Percentiles rank a stretch among this genome's conserved stretches.
Evolutionary conservation across 2,888 invertebrate genomes (phyloP).

Genomic region (Notodonta dromedarius): DNA sequence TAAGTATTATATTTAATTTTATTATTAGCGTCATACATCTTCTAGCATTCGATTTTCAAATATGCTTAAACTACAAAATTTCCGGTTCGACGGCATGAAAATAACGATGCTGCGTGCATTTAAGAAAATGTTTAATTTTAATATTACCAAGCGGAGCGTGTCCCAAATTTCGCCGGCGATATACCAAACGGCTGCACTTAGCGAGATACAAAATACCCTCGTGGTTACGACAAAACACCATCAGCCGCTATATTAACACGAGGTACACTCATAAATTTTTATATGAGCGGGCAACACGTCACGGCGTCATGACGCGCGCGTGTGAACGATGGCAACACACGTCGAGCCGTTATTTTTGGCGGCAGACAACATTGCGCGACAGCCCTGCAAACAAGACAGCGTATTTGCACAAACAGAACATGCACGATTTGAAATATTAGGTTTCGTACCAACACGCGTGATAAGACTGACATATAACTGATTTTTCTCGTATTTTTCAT

Average conservation of each 20-base stretch:
- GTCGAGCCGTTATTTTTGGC: constrained; percentile 54
- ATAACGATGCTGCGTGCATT: neutral
- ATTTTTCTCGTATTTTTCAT: constrained; percentile 8
- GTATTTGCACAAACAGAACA: constrained; percentile 57
- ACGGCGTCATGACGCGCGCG: constrained; percentile 54
- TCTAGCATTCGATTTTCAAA: neutral
- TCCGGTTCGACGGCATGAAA: neutral
- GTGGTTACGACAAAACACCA: constrained; percentile 26
- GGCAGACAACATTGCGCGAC: constrained; percentile 66
- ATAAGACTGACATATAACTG: constrained; percentile 34
- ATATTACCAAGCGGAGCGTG: constrained; percentile 1
- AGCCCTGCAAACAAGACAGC: constrained; percentile 50
- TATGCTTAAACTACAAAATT: neutral
- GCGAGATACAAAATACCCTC: constrained; percentile 22
- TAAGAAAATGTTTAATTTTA: constrained; percentile 5
- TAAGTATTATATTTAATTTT: too few species aligned
- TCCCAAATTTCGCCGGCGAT: constrained; percentile 5
- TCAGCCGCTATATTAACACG: constrained; percentile 55
- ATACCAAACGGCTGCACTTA: constrained; percentile 10
- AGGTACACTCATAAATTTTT: constrained; percentile 69
- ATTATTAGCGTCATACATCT: too few species aligned
- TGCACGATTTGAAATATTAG: constrained; percentile 60
- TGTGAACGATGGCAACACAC: constrained; percentile 50
- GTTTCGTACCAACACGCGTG: constrained; percentile 33
- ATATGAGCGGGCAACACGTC: constrained; percentile 62